phyloP scores from a whole-genome alignment of 2,888 invertebrate species.

The Scaptomyza caliginosa region DNA sequence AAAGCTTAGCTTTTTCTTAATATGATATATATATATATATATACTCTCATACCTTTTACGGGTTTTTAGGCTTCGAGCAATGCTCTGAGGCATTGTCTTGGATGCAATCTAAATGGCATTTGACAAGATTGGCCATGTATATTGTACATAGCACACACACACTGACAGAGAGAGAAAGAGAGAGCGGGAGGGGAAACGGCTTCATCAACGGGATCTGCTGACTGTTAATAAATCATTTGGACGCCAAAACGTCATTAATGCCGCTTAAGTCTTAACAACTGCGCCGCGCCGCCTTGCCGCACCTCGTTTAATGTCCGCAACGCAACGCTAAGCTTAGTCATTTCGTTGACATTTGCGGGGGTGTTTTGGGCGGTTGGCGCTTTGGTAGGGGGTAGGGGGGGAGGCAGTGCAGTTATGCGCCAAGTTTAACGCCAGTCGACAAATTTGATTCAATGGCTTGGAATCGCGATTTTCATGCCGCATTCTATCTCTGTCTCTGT shows the following conservation, averaged over 20 bases:
- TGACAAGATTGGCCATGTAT: slow-evolving; percentile 20
- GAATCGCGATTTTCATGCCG: slow-evolving; percentile 52
- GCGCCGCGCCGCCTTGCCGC: neutral
- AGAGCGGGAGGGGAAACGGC: slow-evolving; percentile 6
- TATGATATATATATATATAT: neutral
- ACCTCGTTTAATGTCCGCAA: slow-evolving; percentile 41
- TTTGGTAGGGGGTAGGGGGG: neutral
- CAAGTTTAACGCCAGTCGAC: slow-evolving; percentile 39
- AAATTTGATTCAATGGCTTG: slow-evolving; percentile 66
- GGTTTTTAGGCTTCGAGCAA: neutral
- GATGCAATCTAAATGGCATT: slow-evolving; percentile 48
- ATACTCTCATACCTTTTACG: neutral
- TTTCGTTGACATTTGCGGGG: slow-evolving; percentile 4
- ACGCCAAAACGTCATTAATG: slow-evolving; percentile 60
- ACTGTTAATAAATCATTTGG: slow-evolving; percentile 64
- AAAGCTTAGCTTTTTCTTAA: neutral
- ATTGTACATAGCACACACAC: neutral
- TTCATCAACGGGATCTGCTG: slow-evolving; percentile 23
- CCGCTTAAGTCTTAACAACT: too few relatives aligned
- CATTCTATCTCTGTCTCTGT: neutral
- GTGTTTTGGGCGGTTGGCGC: neutral
- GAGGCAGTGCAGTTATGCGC: neutral
- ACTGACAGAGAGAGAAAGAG: neutral
- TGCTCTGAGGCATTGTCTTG: slow-evolving; percentile 3
- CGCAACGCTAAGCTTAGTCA: slow-evolving; percentile 27